phyloP scores from a whole-genome alignment of 2,888 invertebrate species.

The Lysandra bellargus region DNA sequence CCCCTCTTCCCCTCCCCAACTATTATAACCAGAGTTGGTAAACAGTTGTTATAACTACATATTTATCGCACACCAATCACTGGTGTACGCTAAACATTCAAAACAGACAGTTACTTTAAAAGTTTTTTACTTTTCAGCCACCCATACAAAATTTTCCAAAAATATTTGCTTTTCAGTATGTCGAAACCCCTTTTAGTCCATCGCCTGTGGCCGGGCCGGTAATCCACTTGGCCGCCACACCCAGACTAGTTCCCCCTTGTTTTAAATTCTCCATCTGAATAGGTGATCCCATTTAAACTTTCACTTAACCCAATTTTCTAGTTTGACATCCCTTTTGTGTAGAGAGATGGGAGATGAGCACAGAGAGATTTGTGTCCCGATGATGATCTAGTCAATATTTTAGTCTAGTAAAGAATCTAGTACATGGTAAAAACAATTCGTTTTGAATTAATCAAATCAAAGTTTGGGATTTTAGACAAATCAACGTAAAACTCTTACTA shows the following conservation, averaged over 20 bases:
- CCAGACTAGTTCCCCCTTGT: conserved; percentile 65
- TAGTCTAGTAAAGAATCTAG: too few species aligned
- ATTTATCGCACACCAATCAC: neutral
- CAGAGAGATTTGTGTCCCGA: neutral
- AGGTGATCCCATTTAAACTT: conserved; percentile 75
- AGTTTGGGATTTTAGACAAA: too few species aligned
- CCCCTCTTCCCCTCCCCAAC: too few species aligned
- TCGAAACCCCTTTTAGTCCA: conserved; percentile 19
- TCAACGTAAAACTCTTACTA: too few species aligned
- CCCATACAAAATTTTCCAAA: neutral
- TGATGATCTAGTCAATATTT: neutral
- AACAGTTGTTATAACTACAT: too few species aligned
- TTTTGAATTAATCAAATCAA: too few species aligned
- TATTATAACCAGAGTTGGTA: too few species aligned
- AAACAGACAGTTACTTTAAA: neutral
- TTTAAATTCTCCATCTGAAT: conserved; percentile 68
- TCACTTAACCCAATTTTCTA: conserved; percentile 63
- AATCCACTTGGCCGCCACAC: conserved; percentile 65
- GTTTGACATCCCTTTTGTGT: conserved; percentile 47
- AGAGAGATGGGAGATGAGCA: conserved; percentile 23
- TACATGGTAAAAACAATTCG: too few species aligned
- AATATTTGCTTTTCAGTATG: neutral
- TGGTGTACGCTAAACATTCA: neutral
- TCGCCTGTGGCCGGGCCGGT: conserved; percentile 54
- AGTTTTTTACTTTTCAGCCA: neutral